A percentile compares a stretch with the other conserved stretches of the same genome.
Conservation (phyloP, 2,888 invertebrate genomes). For the Macaria notata region DNA sequence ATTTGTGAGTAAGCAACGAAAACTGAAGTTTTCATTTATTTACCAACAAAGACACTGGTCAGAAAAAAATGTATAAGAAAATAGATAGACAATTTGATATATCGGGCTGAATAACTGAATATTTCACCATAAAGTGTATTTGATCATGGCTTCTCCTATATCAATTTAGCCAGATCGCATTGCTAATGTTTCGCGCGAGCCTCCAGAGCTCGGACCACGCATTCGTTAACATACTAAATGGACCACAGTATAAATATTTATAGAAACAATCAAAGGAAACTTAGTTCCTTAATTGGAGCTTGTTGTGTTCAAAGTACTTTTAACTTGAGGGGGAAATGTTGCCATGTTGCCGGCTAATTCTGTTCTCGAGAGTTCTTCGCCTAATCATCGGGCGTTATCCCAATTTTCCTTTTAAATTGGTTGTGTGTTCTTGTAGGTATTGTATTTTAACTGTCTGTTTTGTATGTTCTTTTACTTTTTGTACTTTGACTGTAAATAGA, state of each 20-base stretch:
- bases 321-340: conserved; percentile 16
- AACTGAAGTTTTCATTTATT: no score
- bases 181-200: conserved; percentile 33
- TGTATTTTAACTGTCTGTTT: no score
- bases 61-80: neutral
- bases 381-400: conserved; percentile 6
- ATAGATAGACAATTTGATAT: conserved; percentile 25
- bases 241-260: conserved; percentile 42
- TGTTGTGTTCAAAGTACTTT: conserved; percentile 27
- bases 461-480: no score
- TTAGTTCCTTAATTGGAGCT: conserved; percentile 35
- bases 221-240: conserved; percentile 55
- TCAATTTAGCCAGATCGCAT: conserved; percentile 36
- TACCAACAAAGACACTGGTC: no score
- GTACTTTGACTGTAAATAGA: no score
- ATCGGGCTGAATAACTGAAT: conserved; percentile 44
- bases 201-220: conserved; percentile 30
- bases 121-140: conserved; percentile 38
- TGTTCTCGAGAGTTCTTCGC: conserved; percentile 2
- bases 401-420: conserved; percentile 9
- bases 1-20: no score
- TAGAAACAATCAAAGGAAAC: conserved; percentile 37
- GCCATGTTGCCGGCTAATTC: conserved; percentile 12
- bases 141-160: conserved; percentile 35
- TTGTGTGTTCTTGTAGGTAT: conserved; percentile 1